These are phyloP conservation scores for Ephialtes manifestator DNA, from an alignment of 2,888 invertebrate genomes.

Conservation along the genomic window DNA sequence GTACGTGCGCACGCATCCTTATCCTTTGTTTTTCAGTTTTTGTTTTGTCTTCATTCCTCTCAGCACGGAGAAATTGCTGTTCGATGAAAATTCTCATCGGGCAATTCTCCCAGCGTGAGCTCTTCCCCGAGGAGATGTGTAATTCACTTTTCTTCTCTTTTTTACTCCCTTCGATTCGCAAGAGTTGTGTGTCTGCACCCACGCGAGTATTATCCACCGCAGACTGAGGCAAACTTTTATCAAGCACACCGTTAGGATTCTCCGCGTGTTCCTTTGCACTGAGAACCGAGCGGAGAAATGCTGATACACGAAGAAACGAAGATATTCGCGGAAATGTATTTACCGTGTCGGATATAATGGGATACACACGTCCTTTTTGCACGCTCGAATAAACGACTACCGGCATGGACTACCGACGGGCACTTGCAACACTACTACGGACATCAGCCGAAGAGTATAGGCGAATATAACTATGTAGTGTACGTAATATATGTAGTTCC, in stretches of 20 bases:
- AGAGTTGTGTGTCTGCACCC: constrained; percentile 27
- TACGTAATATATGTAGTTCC: too few species aligned
- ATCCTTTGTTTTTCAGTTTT: neutral
- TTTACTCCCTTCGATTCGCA: constrained; percentile 9
- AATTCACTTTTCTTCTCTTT: constrained; percentile 47
- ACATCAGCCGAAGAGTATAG: constrained; percentile 15
- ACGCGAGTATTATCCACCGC: constrained; percentile 18
- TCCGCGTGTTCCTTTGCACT: neutral
- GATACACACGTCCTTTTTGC: constrained; percentile 43
- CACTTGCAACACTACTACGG: neutral
- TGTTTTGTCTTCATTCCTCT: neutral
- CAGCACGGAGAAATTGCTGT: constrained; percentile 16
- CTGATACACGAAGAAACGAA: constrained; percentile 50
- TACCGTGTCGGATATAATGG: constrained; percentile 57
- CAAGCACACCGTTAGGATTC: constrained; percentile 38
- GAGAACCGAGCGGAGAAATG: constrained; percentile 29
- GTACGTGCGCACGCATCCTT: neutral
- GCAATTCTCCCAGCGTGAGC: constrained; percentile 22
- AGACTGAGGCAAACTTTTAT: constrained; percentile 27
- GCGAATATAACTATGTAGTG: neutral
- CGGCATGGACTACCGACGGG: constrained; percentile 29
- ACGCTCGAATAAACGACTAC: constrained; percentile 63
- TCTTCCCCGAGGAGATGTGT: constrained; percentile 19
- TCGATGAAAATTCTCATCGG: constrained; percentile 39
- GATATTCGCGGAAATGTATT: constrained; percentile 66